Conservation (phyloP, 2,113 vertebrate genomes). For the Actenoides lindsayi region DNA sequence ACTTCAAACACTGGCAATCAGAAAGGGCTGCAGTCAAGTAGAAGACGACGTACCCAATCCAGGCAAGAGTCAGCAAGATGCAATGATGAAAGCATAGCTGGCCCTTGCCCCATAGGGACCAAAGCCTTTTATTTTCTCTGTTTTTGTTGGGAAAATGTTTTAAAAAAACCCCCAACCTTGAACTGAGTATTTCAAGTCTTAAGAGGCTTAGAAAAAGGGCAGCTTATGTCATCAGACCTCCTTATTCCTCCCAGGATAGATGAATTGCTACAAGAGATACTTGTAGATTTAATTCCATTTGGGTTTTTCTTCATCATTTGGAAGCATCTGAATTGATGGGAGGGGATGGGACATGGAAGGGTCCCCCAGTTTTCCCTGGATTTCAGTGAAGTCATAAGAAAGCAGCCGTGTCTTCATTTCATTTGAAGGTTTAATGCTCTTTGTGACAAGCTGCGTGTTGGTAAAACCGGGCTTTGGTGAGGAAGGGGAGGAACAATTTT, state of each 20-base stretch:
- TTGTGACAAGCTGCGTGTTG: background rate
- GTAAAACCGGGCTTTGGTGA: background rate
- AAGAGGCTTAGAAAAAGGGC: background rate
- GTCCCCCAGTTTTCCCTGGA: background rate
- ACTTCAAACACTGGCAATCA: background rate
- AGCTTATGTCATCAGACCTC: background rate
- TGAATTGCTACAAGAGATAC: background rate
- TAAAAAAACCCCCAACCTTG: fast-evolving
- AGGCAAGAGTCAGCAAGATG: background rate
- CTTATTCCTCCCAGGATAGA: background rate
- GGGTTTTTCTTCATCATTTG: background rate
- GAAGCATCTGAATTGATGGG: background rate
- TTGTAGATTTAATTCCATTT: background rate
- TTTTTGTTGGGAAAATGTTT: background rate
- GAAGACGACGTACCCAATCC: background rate
- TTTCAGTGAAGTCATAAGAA: background rate
- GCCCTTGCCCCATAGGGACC: background rate
- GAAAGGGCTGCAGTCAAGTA: background rate
- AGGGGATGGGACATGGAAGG: background rate
- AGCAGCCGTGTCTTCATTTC: background rate
- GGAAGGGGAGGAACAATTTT: background rate
- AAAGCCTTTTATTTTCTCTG: background rate
- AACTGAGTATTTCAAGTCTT: background rate
- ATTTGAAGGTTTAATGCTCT: background rate
- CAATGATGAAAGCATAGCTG: background rate